phyloP scores from a whole-genome alignment of 2,113 vertebrate genomes.

The Protomyctophum bolini region DNA sequence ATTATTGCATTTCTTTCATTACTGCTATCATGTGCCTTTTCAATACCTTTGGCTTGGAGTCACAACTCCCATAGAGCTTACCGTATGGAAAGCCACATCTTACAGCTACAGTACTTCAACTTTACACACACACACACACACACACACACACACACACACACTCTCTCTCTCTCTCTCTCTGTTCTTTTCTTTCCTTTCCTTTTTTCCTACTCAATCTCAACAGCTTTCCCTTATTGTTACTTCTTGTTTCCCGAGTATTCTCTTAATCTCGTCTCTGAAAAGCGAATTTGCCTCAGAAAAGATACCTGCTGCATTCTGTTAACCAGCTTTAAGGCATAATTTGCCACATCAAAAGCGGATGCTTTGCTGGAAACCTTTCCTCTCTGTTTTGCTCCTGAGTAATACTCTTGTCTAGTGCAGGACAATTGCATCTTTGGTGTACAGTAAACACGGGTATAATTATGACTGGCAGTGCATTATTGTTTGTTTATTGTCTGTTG shows the following conservation, averaged over 20 bases:
- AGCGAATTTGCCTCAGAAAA: constrained; percentile 60
- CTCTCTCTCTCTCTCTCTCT: constrained; percentile 1
- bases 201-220: neutral
- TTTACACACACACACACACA: constrained; percentile 8
- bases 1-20: constrained; percentile 80
- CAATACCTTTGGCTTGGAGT: constrained; percentile 61
- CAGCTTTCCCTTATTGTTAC: constrained; percentile 3
- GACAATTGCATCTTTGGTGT: constrained; percentile 47
- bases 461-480: constrained; percentile 34
- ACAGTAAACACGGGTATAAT: constrained; percentile 50
- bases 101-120: constrained; percentile 23
- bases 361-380: constrained; percentile 53
- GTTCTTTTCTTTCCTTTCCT: constrained; percentile 3
- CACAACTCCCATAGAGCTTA: constrained; percentile 64
- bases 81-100: constrained; percentile 51
- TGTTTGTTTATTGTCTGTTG: constrained; percentile 13
- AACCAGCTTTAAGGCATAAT: constrained; percentile 60
- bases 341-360: constrained; percentile 51
- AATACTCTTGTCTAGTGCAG: constrained; percentile 43
- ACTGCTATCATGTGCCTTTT: constrained; percentile 69
- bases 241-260: constrained; percentile 29
- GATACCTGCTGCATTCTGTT: constrained; percentile 26
- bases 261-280: constrained; percentile 56
- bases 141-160: constrained; percentile 12
- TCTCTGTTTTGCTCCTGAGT: constrained; percentile 47